These are phyloP conservation scores for Pogonophryne albipinna DNA, from an alignment of 2,797 vertebrate genomes.

Conservation along the genomic window DNA sequence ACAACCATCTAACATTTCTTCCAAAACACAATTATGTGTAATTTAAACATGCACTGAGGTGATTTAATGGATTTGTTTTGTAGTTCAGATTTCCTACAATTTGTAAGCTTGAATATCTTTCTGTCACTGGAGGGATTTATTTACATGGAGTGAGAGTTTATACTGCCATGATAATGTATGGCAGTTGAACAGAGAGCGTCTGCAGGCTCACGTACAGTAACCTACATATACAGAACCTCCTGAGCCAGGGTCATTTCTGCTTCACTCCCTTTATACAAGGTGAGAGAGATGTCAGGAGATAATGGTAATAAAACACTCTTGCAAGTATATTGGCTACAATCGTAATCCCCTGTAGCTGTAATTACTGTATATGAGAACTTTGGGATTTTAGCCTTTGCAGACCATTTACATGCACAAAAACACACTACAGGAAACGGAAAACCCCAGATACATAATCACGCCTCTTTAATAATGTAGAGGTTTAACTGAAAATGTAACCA, in stretches of 20 bases:
- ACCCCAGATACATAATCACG: too few relatives aligned
- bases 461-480: neutral
- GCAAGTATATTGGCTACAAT: neutral
- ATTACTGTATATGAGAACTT: too few relatives aligned
- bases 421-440: too few relatives aligned
- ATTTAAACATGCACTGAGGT: neutral
- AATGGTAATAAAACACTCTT: conserved; percentile 15
- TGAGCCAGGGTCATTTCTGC: neutral
- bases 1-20: neutral
- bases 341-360: neutral
- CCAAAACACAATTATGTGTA: conserved; percentile 15
- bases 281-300: conserved; percentile 20
- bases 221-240: neutral
- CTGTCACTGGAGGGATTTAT: neutral
- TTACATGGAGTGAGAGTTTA: conserved; percentile 28
- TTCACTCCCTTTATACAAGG: conserved; percentile 8
- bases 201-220: conserved; percentile 3
- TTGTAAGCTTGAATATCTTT: neutral
- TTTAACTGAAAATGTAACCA: conserved; percentile 11
- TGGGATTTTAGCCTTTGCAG: too few relatives aligned
- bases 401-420: too few relatives aligned
- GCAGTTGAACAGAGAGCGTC: conserved; percentile 5
- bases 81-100: neutral
- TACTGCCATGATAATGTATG: conserved; percentile 8
- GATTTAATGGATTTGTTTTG: conserved; percentile 12